These are phyloP conservation scores for Trichonephila clavata DNA, from an alignment of 1,140 invertebrate genomes.

Conservation along the genomic window DNA sequence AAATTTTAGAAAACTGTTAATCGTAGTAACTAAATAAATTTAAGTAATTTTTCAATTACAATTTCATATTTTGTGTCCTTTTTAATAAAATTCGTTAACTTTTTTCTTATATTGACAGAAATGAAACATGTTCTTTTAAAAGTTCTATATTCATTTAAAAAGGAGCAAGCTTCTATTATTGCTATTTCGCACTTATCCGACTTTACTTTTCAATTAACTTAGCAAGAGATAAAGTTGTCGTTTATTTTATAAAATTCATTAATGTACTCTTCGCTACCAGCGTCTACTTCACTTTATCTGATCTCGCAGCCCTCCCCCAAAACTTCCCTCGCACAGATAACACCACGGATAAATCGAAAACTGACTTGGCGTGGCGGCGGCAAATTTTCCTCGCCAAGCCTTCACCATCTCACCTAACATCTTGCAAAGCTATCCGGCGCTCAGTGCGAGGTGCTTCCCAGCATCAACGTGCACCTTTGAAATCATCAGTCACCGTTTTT, in stretches of 20 bases:
- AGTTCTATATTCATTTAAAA: no score
- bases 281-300: background rate
- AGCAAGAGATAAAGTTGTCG: background rate
- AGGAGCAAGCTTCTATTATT: no score
- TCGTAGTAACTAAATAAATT: no score
- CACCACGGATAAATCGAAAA: constrained; percentile 30
- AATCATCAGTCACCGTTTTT: background rate
- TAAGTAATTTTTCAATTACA: no score
- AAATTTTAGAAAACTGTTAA: no score
- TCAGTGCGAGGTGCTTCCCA: constrained; percentile 1
- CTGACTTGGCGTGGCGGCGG: constrained; percentile 35
- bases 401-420: constrained; percentile 18
- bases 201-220: background rate
- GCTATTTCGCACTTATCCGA: background rate
- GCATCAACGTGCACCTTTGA: constrained; percentile 38
- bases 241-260: background rate
- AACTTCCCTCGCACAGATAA: background rate
- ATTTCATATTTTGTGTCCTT: no score
- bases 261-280: background rate
- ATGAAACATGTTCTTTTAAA: no score
- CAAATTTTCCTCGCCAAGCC: constrained; percentile 33
- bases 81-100: no score
- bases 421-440: constrained; percentile 24
- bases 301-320: background rate
- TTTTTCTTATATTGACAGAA: no score